Base-by-base conservation (phyloP, 2,797 vertebrate genomes). In the Muraenolepis orangiensis region DNA sequence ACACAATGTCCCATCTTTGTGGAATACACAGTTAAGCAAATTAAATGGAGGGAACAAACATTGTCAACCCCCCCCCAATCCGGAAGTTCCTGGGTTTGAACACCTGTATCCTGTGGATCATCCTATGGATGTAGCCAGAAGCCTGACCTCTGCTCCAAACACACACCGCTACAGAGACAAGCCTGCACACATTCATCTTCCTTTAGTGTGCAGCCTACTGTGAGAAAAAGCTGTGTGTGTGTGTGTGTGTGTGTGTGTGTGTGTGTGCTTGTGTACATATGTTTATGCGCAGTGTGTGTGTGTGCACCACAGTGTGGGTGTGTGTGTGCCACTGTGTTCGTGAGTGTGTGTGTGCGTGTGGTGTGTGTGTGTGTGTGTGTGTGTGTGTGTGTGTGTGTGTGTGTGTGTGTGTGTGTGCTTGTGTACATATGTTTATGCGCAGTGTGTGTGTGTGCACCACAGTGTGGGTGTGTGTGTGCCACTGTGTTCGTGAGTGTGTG, bases 201-300 rank as follows among this genome's bases (percentile, higher is more conserved):
- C 51, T 57, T 57, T 57, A n/a, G 51, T n/a, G 51, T 10, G 51
- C 14, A 14, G 8, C 16, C 38, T n/a, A 3, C 32, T 34, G 32
- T 34, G 32, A 3, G n/a, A n/a, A n/a, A n/a, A n/a, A 34, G 3
- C 32, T 34, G 32, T 34, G 32, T 34, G 32, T 72, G 64, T 28
- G 72, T 66, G 72, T 66, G 57, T 64, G 72, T 67, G 34, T 28
- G 72, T 42, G 72, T 73, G 72, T 40, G 72, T 42, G 72, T 51
- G 38, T 51, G 72, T 68, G 66, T 46, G 66, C n/a, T n/a, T 67
- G 69, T 40, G 74, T 46, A n/a, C 3, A n/a, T 3, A 13, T 18
- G 74, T 18, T 51, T 4, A 20, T 20, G 64, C 12, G 36, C 13
- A 46, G 16, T 38, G 5, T 38, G 4, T 38, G 36, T 38, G 5